Conservation (phyloP, 2,888 invertebrate species). For the Oscheius sp. region DNA sequence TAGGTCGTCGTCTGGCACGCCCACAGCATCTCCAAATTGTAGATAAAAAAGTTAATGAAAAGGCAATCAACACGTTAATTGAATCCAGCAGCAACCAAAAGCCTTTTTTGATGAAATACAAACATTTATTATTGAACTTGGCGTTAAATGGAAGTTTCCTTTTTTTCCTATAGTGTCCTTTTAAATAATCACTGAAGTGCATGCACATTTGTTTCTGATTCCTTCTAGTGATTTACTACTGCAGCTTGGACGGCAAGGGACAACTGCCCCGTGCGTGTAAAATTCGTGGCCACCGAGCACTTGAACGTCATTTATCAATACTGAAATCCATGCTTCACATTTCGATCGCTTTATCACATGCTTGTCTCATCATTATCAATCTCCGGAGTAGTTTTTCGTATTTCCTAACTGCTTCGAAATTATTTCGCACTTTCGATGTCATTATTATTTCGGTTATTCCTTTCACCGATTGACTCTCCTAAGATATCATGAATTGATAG, state of each 20-base stretch:
- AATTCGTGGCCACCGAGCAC: slow-evolving; percentile 27
- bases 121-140: too few species aligned
- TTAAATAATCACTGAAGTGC: neutral
- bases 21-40: too few species aligned
- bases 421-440: too few species aligned
- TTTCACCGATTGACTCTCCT: neutral
- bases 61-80: too few species aligned
- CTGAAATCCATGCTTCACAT: slow-evolving; percentile 8
- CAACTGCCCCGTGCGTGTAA: slow-evolving; percentile 33
- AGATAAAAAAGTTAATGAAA: too few species aligned
- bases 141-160: too few species aligned
- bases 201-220: slow-evolving; percentile 34
- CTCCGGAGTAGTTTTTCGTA: neutral
- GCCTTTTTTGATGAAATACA: too few species aligned
- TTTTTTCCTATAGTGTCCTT: too few species aligned
- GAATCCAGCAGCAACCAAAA: too few species aligned
- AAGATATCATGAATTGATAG: neutral
- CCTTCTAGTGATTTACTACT: slow-evolving; percentile 33
- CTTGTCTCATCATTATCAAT: neutral
- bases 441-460: too few species aligned
- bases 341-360: neutral
- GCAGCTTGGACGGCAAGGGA: slow-evolving; percentile 19
- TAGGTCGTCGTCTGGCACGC: too few species aligned
- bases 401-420: neutral
- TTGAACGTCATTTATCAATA: slow-evolving; percentile 33